Conservation (phyloP, 2,888 invertebrate species). For the Sepiola atlantica region DNA sequence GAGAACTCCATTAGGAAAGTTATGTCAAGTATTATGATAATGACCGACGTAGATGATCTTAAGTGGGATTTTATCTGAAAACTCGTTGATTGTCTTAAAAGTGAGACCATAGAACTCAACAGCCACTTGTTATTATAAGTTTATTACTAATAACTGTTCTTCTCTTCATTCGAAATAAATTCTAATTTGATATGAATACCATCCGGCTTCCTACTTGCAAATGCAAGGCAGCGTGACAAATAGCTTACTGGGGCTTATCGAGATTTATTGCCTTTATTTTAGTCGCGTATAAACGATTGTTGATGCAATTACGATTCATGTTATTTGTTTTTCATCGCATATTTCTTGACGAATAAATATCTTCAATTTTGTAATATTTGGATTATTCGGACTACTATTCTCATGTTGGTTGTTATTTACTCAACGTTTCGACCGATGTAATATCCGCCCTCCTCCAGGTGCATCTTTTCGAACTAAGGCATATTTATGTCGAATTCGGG, state of each 20-base stretch:
- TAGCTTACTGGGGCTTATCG: background rate
- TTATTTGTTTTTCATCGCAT: too few relatives aligned
- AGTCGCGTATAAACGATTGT: too few relatives aligned
- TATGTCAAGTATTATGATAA: background rate
- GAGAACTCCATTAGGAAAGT: background rate
- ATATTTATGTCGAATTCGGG: too few relatives aligned
- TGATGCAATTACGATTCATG: too few relatives aligned
- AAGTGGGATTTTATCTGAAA: background rate
- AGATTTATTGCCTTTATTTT: too few relatives aligned
- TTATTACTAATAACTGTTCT: background rate
- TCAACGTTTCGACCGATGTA: too few relatives aligned
- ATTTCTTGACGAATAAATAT: too few relatives aligned
- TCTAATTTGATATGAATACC: background rate
- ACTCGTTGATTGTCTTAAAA: background rate
- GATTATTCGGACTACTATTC: too few relatives aligned
- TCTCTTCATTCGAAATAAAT: background rate
- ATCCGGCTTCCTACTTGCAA: background rate
- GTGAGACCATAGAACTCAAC: background rate
- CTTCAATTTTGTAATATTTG: too few relatives aligned
- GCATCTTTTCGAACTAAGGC: too few relatives aligned
- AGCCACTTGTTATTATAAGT: background rate
- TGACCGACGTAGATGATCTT: background rate
- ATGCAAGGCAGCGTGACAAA: background rate
- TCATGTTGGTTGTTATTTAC: too few relatives aligned
- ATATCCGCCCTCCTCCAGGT: too few relatives aligned